Conservation (phyloP, 2,113 vertebrate species). For the Lanius collurio region DNA sequence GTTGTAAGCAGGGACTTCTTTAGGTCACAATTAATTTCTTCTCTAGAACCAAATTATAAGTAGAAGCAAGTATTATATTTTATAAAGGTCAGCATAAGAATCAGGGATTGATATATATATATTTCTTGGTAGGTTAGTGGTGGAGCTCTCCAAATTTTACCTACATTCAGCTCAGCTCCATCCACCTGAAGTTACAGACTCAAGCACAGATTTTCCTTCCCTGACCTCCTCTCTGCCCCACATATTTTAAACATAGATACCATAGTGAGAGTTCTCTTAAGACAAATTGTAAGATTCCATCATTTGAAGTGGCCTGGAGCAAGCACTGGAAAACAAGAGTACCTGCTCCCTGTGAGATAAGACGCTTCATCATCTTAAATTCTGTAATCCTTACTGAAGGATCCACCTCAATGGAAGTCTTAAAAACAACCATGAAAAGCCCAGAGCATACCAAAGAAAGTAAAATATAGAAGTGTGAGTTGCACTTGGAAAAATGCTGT, state of each 20-base stretch:
- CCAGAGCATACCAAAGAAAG: neutral
- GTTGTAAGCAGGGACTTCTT: neutral
- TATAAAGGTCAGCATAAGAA: constrained; percentile 4
- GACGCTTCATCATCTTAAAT: neutral
- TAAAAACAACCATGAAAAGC: neutral
- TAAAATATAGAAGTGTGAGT: constrained; percentile 10
- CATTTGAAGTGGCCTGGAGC: neutral
- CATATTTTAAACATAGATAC: neutral
- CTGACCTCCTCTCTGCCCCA: neutral
- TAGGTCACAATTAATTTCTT: neutral
- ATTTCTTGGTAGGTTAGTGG: neutral
- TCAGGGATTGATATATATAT: neutral
- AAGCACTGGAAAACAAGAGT: neutral
- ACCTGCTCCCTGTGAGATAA: neutral
- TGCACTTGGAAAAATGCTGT: constrained; percentile 25
- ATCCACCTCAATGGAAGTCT: neutral
- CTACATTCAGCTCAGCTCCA: neutral
- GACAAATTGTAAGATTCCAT: neutral
- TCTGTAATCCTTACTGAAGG: neutral
- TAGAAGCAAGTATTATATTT: neutral
- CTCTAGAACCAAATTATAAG: neutral
- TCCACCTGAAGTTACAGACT: neutral
- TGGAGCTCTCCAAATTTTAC: neutral
- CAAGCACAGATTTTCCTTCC: neutral
- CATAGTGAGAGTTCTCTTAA: neutral